A percentile compares a stretch with the other conserved stretches of the same genome.
These are phyloP conservation scores for Neotoxoptera formosana DNA, from an alignment of 1,140 invertebrate genomes.

Conservation along the genomic window DNA sequence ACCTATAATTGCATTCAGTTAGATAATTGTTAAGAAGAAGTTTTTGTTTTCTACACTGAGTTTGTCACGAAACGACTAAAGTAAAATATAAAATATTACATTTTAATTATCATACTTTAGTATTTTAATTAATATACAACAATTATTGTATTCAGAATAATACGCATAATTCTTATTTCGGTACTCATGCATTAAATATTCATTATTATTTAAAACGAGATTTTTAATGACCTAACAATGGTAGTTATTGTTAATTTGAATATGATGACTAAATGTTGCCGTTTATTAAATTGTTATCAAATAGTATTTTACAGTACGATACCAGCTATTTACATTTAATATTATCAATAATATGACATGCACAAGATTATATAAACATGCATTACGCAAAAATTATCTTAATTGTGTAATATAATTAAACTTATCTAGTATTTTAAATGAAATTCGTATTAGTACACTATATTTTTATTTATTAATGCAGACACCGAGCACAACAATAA, in stretches of 20 bases:
- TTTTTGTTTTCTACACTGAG: background rate
- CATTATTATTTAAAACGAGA: background rate
- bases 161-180: background rate
- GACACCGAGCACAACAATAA: background rate
- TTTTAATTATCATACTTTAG: background rate
- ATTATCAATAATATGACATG: background rate
- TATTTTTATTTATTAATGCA: background rate
- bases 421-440: background rate
- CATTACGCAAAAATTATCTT: background rate
- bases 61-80: background rate
- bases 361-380: background rate
- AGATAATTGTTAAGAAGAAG: background rate
- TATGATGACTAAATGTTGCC: background rate
- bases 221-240: background rate
- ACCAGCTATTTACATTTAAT: conserved; percentile 17
- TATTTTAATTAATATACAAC: background rate
- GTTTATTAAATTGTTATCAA: background rate
- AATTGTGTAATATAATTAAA: background rate
- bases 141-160: background rate
- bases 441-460: background rate
- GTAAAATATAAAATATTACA: conserved; percentile 8
- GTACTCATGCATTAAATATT: background rate
- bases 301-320: background rate
- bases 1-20: background rate
- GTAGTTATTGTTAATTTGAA: background rate